Evolutionary conservation across 2,797 vertebrate species (phyloP), one percentile per base, ranked within the genome.

Genomic region (Argentina silus): DNA sequence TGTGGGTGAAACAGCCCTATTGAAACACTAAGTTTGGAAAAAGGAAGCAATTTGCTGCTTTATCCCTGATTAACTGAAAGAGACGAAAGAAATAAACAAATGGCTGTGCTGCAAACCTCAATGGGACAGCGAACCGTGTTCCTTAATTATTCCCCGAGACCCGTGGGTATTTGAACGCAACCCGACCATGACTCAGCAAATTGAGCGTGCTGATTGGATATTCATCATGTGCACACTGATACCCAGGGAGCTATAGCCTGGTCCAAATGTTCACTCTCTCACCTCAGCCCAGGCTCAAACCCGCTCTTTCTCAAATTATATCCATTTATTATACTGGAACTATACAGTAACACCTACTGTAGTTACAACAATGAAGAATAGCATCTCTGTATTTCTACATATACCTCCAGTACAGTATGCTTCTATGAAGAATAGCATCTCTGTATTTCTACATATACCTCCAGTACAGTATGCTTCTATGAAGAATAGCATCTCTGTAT

Each of bases 101-200:
- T 51, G 86, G 75, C 83, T 81, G 81, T 78, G 67, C 72, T 67
- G 82, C 80, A 83, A 84, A 81, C 78, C 86, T 80, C 81, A 51
- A 71, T n/a, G 47, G 88, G 79, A 86, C 75, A 77, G 72, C 71
- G 63, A 80, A 81, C 69, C 50, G 67, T 80, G 83, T 83, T 85
- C 76, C 85, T 88, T 92, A 91, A 93, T 92, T 91, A 90, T 86
- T 88, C 86, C 81, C 82, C 65, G 0, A 66, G 84, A 88, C 83
- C 87, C 80, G 62, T 78, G 56, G 89, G 87, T 90, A 86, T 92
- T 91, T 89, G 86, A 92, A 91, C 87, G 85, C 90, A 89, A 81
- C 83, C 86, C 78, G 81, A 87, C 86, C 88, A 90, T 92, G 91
- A 94, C 90, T 93, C 92, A 86, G 92, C 91, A 92, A 92, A 92